Evolutionary conservation across 2,888 invertebrate species (phyloP).

Genomic region (Leuctra nigra): DNA sequence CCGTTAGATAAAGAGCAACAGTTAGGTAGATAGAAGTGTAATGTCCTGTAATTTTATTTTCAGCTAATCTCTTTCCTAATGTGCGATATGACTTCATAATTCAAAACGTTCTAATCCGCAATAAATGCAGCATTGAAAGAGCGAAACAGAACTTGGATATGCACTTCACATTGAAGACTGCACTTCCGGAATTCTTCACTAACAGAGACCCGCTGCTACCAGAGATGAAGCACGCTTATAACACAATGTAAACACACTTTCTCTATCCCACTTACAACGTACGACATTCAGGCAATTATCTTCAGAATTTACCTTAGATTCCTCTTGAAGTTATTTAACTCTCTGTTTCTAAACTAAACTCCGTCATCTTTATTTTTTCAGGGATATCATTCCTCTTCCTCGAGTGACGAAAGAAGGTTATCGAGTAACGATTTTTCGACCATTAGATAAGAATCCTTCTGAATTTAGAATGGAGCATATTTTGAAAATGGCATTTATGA

Average conservation of each 20-base stretch:
- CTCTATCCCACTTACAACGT: no score
- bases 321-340: neutral
- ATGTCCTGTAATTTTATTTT: no score
- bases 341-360: neutral
- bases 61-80: no score
- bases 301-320: neutral
- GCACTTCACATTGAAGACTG: conserved; percentile 31
- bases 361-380: no score
- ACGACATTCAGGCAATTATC: no score
- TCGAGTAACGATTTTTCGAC: conserved; percentile 1
- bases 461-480: neutral
- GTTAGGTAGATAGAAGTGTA: no score
- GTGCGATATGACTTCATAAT: no score
- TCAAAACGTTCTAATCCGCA: conserved; percentile 30
- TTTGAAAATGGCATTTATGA: neutral
- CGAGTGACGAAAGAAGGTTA: conserved; percentile 3
- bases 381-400: conserved; percentile 9
- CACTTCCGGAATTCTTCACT: no score
- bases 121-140: conserved; percentile 33
- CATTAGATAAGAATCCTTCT: neutral
- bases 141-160: conserved; percentile 33
- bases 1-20: no score
- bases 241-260: no score
- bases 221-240: no score
- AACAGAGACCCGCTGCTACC: no score